phyloP scores from a whole-genome alignment of 2,797 vertebrate genomes.

The Pangasius larnaudii region DNA sequence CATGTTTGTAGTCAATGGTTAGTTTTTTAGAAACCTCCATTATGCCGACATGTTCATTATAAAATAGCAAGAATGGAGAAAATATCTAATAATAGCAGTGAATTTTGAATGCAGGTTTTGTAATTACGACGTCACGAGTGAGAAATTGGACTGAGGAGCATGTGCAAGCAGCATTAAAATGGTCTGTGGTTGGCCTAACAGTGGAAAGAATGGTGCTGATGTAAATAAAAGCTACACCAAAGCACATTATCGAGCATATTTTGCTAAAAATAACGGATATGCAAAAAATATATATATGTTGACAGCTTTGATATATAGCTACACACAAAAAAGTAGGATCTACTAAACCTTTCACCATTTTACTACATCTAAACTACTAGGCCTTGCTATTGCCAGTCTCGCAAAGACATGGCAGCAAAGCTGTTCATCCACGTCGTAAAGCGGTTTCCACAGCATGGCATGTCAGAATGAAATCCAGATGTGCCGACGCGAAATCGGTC shows the following conservation, averaged over 20 bases:
- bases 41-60: not conserved
- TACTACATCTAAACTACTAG: not conserved
- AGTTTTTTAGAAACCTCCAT: not conserved
- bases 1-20: not conserved
- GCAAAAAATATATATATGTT: not conserved
- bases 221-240: not conserved
- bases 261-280: not conserved
- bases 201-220: too few relatives aligned
- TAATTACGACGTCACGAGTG: not conserved
- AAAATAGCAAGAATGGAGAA: not conserved
- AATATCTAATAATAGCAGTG: not conserved
- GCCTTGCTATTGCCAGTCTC: conserved; percentile 5
- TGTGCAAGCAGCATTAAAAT: not conserved
- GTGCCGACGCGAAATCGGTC: not conserved
- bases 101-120: not conserved
- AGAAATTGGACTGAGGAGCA: not conserved
- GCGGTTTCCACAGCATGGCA: conserved; percentile 17
- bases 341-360: conserved; percentile 16
- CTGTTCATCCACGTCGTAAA: conserved; percentile 29
- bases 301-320: conserved; percentile 3
- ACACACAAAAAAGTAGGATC: not conserved
- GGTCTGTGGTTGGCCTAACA: not conserved
- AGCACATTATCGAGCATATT: not conserved
- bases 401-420: conserved; percentile 19
- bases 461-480: conserved; percentile 40